Base-by-base conservation (phyloP, 2,113 vertebrate genomes). In the Trachemys scripta region DNA sequence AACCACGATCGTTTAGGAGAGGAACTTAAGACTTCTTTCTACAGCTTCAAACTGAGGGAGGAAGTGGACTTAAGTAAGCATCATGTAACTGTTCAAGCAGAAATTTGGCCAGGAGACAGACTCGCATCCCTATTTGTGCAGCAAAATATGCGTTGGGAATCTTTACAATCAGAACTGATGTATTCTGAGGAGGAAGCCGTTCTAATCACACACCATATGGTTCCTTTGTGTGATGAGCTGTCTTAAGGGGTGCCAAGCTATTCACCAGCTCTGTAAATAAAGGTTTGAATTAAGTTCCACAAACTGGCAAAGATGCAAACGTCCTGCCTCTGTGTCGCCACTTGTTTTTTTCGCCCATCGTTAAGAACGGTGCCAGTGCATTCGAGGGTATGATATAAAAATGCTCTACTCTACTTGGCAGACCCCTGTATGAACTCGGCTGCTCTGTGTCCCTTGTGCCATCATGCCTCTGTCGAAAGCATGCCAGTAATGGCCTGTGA, bases 191-290 rank as follows among this genome's bases (percentile, higher is more conserved):
- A 38, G 19, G 19, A 72, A 80, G 83, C 72, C 49, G 81, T 72
- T 96, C 87, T 93, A 94, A 97, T 97, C 96, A 83, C 85, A 54
- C 50, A 57, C 90, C 97, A 96, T 93, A 95, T 95, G 96, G 92
- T 97, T 97, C 97, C 96, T 94, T 87, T 93, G 62, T 96, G 65
- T 85, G 88, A 91, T 50, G 75, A 92, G 85, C 81, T 1, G 47
- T 92, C 87, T 96, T 85, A 96, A 96, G 92, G 25, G 50, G 22
- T 97, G 96, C 97, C 96, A 97, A 95, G 92, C 94, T 95, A 97
- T 97, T 97, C 96, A 97, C 95, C 75, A 91, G 80, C 87, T 92
- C 89, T 95, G 96, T 97, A 97, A 97, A 97, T 96, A 97, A 95
- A 92, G 50, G n/a, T 92, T 96, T 85, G 76, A 89, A 81, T 81